phyloP scores from a whole-genome alignment of 2,888 invertebrate genomes.

The Ernsta delagoae region DNA sequence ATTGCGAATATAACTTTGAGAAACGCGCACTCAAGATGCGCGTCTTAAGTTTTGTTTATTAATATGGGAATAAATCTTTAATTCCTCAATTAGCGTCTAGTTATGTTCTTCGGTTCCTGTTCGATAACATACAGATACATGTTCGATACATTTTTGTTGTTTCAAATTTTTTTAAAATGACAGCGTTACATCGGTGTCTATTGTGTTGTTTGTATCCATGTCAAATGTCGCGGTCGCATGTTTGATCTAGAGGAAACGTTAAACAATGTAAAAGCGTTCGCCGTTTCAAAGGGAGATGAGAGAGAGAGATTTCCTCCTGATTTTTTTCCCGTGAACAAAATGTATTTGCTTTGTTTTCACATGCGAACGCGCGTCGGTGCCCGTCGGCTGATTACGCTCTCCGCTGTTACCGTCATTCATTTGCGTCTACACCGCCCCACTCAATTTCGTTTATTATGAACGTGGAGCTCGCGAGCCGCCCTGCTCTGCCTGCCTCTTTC shows the following conservation, averaged over 20 bases:
- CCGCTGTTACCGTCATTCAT: constrained; percentile 77
- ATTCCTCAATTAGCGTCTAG: too few relatives aligned
- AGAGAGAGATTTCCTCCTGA: constrained; percentile 25
- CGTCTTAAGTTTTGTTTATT: too few relatives aligned
- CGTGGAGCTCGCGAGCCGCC: constrained; percentile 60
- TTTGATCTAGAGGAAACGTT: constrained; percentile 34
- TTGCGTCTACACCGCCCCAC: constrained; percentile 75
- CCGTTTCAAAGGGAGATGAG: constrained; percentile 22
- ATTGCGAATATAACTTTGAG: too few relatives aligned
- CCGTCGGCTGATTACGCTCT: constrained; percentile 76
- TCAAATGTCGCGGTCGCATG: constrained; percentile 29
- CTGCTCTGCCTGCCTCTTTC: constrained; percentile 50
- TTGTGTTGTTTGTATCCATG: neutral
- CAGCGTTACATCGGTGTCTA: too few relatives aligned
- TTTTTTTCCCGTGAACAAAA: constrained; percentile 40
- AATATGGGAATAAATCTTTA: too few relatives aligned
- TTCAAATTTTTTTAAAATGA: too few relatives aligned
- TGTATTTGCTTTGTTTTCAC: constrained; percentile 72
- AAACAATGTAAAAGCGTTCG: constrained; percentile 38
- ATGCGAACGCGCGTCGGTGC: constrained; percentile 58
- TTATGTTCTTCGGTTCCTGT: too few relatives aligned
- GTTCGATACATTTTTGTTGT: too few relatives aligned
- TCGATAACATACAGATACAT: too few relatives aligned
- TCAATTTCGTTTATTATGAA: constrained; percentile 82
- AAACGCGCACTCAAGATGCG: too few relatives aligned